phyloP scores from a whole-genome alignment of 2,797 vertebrate species.

The Argentina silus region DNA sequence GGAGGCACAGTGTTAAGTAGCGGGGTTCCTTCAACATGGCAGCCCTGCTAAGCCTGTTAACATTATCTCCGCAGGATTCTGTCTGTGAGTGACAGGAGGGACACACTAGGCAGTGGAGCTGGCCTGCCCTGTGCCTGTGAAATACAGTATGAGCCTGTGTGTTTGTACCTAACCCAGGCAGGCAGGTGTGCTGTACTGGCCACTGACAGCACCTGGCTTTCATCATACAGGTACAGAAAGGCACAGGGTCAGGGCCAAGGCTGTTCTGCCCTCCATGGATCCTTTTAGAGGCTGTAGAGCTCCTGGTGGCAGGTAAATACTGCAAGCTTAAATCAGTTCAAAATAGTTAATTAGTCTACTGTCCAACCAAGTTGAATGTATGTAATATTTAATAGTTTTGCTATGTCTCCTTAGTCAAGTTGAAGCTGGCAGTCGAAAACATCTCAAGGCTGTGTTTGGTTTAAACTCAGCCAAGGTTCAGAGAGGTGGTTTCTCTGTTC shows the following conservation, averaged over 20 bases:
- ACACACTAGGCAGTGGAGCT: slow-evolving; percentile 28
- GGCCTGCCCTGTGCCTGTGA: slow-evolving; percentile 8
- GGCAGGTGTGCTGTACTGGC: background rate
- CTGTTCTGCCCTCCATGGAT: background rate
- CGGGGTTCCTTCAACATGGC: slow-evolving; percentile 42
- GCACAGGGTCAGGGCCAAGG: slow-evolving; percentile 7
- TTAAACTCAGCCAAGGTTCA: background rate
- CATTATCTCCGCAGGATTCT: slow-evolving; percentile 42
- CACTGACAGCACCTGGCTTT: slow-evolving; percentile 10
- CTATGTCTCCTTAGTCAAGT: slow-evolving; percentile 30
- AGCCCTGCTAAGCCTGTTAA: slow-evolving; percentile 31
- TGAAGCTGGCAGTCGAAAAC: slow-evolving; percentile 28
- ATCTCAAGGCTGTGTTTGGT: slow-evolving; percentile 23
- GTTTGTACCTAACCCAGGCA: slow-evolving; percentile 19
- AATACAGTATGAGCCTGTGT: slow-evolving; percentile 20
- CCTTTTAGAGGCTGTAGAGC: background rate
- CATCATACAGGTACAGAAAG: background rate
- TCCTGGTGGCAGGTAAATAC: background rate
- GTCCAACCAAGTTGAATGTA: slow-evolving; percentile 27
- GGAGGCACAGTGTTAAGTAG: background rate
- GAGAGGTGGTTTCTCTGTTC: background rate
- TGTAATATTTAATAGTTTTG: slow-evolving; percentile 5
- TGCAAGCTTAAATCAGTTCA: background rate
- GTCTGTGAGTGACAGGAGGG: slow-evolving; percentile 37
- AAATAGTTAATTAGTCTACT: background rate